These are phyloP conservation scores for Stictonetta naevosa DNA, from an alignment of 2,113 vertebrate genomes.

Conservation along the genomic window DNA sequence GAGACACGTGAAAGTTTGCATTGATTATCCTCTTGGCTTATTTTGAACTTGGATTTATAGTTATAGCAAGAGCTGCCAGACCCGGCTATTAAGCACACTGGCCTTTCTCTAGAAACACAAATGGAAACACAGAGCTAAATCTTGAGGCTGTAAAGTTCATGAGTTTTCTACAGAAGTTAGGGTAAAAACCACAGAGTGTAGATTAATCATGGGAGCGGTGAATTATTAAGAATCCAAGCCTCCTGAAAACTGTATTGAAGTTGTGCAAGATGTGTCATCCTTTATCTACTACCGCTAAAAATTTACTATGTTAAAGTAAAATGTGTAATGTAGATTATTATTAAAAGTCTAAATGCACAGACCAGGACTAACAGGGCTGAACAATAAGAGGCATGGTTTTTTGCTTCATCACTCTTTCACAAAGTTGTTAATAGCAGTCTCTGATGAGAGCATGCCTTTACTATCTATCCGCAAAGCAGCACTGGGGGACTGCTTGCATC, in stretches of 20 bases:
- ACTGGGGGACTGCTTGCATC: neutral
- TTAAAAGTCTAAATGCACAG: neutral
- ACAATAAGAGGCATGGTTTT: accelerated
- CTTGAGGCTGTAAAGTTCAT: neutral
- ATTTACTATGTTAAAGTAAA: neutral
- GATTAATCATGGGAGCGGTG: neutral
- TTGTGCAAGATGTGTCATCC: neutral
- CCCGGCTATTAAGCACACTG: accelerated
- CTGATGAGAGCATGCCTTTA: neutral
- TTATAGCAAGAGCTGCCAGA: neutral
- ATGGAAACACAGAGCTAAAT: neutral
- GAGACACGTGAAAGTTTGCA: neutral
- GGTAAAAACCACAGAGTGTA: neutral
- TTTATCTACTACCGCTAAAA: neutral
- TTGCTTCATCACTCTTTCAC: neutral
- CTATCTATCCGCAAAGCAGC: neutral
- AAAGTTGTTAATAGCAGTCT: neutral
- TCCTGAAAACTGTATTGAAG: neutral
- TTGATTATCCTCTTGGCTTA: neutral
- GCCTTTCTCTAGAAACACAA: neutral
- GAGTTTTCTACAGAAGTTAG: neutral
- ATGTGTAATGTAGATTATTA: neutral
- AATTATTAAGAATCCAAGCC: neutral
- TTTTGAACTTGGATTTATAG: neutral
- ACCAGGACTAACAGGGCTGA: neutral